A percentile compares a stretch with the other conserved stretches of the same genome.
Evolutionary conservation across 2,797 vertebrate species (phyloP).

Genomic region (Sebastes alutus): DNA sequence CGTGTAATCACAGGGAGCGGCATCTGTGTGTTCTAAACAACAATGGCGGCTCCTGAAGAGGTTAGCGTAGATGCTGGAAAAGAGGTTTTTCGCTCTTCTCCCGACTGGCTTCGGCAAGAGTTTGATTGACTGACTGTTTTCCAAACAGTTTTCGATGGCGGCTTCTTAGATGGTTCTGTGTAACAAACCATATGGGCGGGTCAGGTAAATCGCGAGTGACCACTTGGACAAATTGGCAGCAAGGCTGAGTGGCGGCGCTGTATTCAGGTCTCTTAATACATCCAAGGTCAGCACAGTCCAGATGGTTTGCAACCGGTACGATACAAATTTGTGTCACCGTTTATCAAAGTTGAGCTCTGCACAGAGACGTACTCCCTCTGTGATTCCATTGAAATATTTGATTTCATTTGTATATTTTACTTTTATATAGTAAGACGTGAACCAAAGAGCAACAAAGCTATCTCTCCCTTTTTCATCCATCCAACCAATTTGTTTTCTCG

Average conservation of each 20-base stretch:
- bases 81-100: too few relatives aligned
- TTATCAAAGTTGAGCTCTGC: background rate
- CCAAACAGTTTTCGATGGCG: too few relatives aligned
- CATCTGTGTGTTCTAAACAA: too few relatives aligned
- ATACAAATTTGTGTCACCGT: too few relatives aligned
- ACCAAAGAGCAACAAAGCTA: background rate
- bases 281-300: too few relatives aligned
- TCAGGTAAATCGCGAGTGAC: too few relatives aligned
- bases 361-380: background rate
- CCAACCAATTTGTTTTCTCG: background rate
- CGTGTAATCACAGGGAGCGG: too few relatives aligned
- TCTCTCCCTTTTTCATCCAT: background rate
- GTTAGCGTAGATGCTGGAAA: too few relatives aligned
- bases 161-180: too few relatives aligned
- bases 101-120: too few relatives aligned
- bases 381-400: background rate
- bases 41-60: accelerated
- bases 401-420: background rate
- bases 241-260: background rate
- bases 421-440: background rate
- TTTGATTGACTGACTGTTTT: too few relatives aligned
- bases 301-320: background rate
- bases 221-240: background rate
- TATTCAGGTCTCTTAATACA: background rate
- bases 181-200: too few relatives aligned